Evolutionary conservation across 2,888 invertebrate species (phyloP).

Genomic region (Escarpia spicata): DNA sequence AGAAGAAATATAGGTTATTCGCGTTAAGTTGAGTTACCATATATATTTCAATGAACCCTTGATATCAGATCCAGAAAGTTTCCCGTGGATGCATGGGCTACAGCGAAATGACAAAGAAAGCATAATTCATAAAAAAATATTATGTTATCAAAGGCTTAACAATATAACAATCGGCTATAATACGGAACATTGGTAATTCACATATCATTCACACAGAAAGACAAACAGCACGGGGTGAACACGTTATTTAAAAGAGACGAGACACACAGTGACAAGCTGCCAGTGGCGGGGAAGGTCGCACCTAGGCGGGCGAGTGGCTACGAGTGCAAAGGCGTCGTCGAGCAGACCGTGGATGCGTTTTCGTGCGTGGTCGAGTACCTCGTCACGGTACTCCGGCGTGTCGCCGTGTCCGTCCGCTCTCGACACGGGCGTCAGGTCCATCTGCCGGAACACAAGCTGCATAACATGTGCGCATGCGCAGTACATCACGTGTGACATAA

Average conservation of each 20-base stretch:
- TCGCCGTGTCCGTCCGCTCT: not conserved
- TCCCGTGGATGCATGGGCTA: not conserved
- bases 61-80: not conserved
- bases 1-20: not conserved
- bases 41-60: not conserved
- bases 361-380: not conserved
- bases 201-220: not conserved
- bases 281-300: not conserved
- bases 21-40: not conserved
- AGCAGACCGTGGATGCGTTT: not conserved
- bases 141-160: not conserved
- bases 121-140: not conserved
- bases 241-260: not conserved
- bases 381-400: not conserved
- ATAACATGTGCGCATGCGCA: not conserved
- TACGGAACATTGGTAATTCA: not conserved
- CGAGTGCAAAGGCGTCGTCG: not conserved
- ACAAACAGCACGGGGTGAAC: not conserved
- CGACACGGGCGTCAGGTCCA: not conserved
- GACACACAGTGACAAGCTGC: not conserved
- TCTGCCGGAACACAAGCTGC: not conserved
- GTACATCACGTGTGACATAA: not conserved
- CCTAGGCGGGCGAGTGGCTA: not conserved
- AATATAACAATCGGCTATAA: not conserved
- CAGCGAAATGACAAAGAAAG: not conserved